Base-by-base conservation (phyloP, 1,140 invertebrate genomes). In the Drosophila murphyi region DNA sequence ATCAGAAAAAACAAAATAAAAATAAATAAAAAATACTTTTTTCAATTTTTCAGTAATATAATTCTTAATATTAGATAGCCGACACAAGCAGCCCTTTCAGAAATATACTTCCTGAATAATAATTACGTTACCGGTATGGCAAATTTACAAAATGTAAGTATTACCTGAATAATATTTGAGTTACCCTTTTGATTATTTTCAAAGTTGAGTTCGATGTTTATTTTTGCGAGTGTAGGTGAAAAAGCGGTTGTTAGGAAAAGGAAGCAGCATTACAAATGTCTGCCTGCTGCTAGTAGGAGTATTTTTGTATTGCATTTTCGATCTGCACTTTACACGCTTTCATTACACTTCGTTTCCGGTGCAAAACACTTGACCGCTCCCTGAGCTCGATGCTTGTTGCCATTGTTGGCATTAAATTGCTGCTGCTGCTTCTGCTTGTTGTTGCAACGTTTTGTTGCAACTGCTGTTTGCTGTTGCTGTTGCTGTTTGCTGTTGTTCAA, bases 301-400 rank as follows among this genome's bases (percentile, higher is more conserved):
- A 61, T 76, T 72, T 82, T 87, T 87, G 83, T 87, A 87, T 87
- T 87, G 77, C 83, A 78, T 87, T 87, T 87, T 87, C 83, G 83
- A 87, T 87, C 89, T 87, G 83, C 83, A 87, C 83, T 87, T 87
- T 89, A 88, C 83, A 87, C 83, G 83, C 85, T 87, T 89, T 87
- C 83, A 87, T 87, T 87, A 88, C 83, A 89, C 80, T 89, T 87
- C 85, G 85, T 85, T 89, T 88, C 85, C 85, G 85, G 76, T 56
- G 85, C 70, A 51, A 43, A 65, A 65, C 68, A 72, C 69, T 72
- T 72, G 68, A 71, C 67, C 72, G 52, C 60, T 41, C 50, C 41
- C 12, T 31, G 6, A n/a, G 31, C 32, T 28, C 59, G 31, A 48
- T 7, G 43, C 50, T 76, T 72, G 70, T 60, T 72, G 80, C 85